Evolutionary conservation across 1,140 invertebrate genomes (phyloP).

Genomic region (Eupeodes corollae): DNA sequence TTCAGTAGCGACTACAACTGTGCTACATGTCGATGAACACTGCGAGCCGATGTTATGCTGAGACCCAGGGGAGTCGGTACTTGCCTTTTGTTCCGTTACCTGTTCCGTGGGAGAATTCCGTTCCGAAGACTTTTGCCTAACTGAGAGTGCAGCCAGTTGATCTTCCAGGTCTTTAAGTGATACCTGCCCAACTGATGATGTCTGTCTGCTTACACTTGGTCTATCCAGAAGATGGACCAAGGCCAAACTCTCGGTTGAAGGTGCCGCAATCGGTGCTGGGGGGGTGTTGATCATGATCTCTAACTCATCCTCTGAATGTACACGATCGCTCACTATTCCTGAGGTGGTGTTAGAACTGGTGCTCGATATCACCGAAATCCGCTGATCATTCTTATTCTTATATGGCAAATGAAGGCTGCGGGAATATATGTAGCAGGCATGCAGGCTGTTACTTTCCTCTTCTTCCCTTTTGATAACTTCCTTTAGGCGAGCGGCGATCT

Average conservation of each 20-base stretch:
- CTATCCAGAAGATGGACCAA: conserved; percentile 55
- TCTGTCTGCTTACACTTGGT: conserved; percentile 42
- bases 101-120: conserved; percentile 17
- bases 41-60: conserved; percentile 51
- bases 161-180: conserved; percentile 37
- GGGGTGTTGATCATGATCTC: conserved; percentile 72
- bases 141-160: conserved; percentile 27
- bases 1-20: conserved; percentile 56
- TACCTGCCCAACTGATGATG: conserved; percentile 40
- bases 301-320: conserved; percentile 84
- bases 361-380: conserved; percentile 82
- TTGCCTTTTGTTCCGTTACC: neutral
- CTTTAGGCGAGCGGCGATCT: conserved; percentile 68
- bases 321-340: conserved; percentile 86
- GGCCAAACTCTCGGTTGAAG: conserved; percentile 62
- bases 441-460: conserved; percentile 43
- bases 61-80: conserved; percentile 31
- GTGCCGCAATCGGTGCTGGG: conserved; percentile 42
- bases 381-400: conserved; percentile 59
- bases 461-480: conserved; percentile 68
- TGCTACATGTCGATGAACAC: conserved; percentile 71
- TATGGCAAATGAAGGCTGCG: conserved; percentile 49
- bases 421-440: conserved; percentile 54
- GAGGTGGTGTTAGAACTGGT: conserved; percentile 90
- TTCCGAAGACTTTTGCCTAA: conserved; percentile 25